Evolutionary conservation across 1,140 invertebrate species (phyloP).

Genomic region (Andrena cerasifolii): DNA sequence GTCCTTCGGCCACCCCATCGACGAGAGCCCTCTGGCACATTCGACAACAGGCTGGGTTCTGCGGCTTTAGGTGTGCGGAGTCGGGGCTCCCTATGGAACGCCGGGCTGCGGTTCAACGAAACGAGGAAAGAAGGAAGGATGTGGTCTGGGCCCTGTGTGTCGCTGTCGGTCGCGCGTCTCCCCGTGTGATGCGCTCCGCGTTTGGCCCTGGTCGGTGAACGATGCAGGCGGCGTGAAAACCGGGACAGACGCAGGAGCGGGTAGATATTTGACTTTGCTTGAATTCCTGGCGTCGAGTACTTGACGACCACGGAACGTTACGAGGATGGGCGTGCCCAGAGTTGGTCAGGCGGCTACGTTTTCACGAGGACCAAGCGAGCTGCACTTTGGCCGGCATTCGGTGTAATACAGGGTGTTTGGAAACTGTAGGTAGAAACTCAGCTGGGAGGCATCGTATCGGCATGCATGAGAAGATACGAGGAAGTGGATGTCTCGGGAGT

Average conservation of each 20-base stretch:
- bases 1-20: background rate
- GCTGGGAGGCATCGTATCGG: too few species aligned
- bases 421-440: too few species aligned
- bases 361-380: constrained; percentile 47
- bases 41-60: background rate
- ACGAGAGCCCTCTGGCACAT: background rate
- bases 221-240: background rate
- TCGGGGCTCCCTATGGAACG: too few species aligned
- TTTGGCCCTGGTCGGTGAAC: background rate
- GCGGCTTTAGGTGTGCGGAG: background rate
- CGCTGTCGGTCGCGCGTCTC: background rate
- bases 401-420: too few species aligned
- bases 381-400: background rate
- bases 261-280: too few species aligned
- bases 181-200: background rate
- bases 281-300: too few species aligned
- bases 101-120: background rate
- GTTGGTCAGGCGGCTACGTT: background rate
- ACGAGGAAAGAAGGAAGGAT: background rate
- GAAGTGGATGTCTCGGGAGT: too few species aligned
- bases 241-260: background rate
- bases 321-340: too few species aligned
- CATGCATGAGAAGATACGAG: too few species aligned
- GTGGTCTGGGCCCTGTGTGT: background rate
- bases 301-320: background rate